Evolutionary conservation across 92 coral and sea anemone species (phyloP), one percentile per base, ranked within the genome.

Genomic region (Palythoa caribaeorum): DNA sequence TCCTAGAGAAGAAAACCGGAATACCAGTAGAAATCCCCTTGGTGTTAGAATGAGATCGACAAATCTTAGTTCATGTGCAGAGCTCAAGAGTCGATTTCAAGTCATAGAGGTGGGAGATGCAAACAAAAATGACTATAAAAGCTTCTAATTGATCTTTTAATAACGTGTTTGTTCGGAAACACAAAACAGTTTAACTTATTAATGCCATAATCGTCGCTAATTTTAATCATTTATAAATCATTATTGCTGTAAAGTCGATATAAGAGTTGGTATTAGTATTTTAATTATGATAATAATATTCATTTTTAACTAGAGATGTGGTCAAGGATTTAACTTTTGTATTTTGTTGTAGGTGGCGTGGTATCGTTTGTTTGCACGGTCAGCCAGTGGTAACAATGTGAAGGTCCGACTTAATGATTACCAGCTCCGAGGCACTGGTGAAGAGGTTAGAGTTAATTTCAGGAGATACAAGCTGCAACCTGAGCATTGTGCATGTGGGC

Each of bases 341-440:
- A 60, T 37, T 15, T 35, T 38, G 55, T 38, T 87, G 16, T 75
- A 97, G 99, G 99, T 94, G 19, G 96, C 94, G 38, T 97, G 99
- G 99, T 97, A 97, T 65, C 95, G 99, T 57, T 87, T 95, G 55
- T 97, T 97, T 87, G 99, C 94, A 70, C 88, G 98, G 40, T 95
- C 98, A 54, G 99, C 99, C 35, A 95, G 92, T 73, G 98, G 99
- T 51, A 93, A 94, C 57, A 97, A 97, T 80, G 95, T 97, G 6
- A 97, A 97, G 91, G 99, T 95, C 39, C 90, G 99, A 55, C 88
- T 97, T 16, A 97, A 97, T 87, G 99, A 97, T 78, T 94, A 96
- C 79, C 98, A 97, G 91, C 96, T 97, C 0, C 92, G 89, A 2
- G 99, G 99, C 14, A 94, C 99, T 72, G 99, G 98, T 37, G 95